Evolutionary conservation across 1,140 invertebrate species (phyloP).

Genomic region (Papilio glaucus): DNA sequence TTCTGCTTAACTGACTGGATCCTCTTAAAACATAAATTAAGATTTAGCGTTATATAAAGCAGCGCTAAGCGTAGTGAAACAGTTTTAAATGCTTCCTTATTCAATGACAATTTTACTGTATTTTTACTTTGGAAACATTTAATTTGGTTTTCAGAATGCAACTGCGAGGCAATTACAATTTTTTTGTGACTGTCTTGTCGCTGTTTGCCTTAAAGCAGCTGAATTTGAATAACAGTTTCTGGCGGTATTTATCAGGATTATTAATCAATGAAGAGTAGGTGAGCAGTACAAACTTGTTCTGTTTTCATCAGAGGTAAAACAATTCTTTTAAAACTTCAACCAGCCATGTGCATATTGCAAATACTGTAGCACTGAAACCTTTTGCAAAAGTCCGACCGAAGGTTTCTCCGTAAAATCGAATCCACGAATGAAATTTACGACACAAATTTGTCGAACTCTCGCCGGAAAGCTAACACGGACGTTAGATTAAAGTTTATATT

Average conservation of each 20-base stretch:
- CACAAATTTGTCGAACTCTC: conserved; percentile 32
- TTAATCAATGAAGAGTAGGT: too few species aligned
- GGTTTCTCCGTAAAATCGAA: not conserved
- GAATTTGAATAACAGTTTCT: too few species aligned
- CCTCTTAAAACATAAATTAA: conserved; percentile 3
- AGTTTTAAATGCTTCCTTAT: not conserved
- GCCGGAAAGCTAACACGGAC: conserved; percentile 24
- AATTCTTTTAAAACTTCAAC: not conserved
- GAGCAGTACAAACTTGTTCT: too few species aligned
- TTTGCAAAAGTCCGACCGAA: not conserved
- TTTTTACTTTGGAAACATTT: not conserved
- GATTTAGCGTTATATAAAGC: conserved; percentile 6
- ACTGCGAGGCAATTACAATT: too few species aligned
- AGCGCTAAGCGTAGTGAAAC: not conserved
- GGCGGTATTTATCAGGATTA: too few species aligned
- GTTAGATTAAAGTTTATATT: conserved; percentile 36
- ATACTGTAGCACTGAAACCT: not conserved
- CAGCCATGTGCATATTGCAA: not conserved
- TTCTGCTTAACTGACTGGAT: conserved; percentile 1
- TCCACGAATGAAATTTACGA: conserved; percentile 15
- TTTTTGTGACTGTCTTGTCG: too few species aligned
- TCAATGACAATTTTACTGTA: conserved; percentile 13
- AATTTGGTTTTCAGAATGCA: not conserved
- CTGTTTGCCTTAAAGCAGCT: too few species aligned
- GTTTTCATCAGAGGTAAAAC: too few species aligned